Conservation (phyloP, 1,140 invertebrate genomes). For the Olivierus martensii region DNA sequence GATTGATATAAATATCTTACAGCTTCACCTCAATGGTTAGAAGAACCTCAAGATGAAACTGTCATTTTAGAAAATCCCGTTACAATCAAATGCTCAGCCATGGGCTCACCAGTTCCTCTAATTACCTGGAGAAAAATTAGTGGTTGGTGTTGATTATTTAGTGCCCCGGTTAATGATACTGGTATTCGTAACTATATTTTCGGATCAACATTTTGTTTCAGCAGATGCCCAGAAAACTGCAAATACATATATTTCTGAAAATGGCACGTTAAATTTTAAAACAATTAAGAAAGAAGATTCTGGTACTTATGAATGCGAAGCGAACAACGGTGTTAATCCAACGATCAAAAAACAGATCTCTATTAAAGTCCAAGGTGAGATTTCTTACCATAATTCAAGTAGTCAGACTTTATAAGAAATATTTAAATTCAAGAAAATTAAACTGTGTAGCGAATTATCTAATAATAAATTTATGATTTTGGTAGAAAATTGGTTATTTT, state of each 20-base stretch:
- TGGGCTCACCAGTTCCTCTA: slow-evolving; percentile 35
- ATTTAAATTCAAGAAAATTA: no score
- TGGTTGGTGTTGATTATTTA: no score
- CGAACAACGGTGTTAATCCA: slow-evolving; percentile 73
- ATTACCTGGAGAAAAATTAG: slow-evolving; percentile 35
- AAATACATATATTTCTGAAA: not conserved
- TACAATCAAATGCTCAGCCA: slow-evolving; percentile 31
- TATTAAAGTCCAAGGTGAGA: slow-evolving; percentile 12
- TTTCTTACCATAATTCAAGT: no score
- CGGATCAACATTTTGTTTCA: no score
- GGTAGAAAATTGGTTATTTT: no score
- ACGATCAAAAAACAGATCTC: slow-evolving; percentile 28
- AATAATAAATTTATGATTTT: no score
- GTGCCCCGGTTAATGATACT: no score
- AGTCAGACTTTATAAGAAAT: no score
- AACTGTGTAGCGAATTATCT: no score
- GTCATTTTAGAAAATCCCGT: slow-evolving; percentile 30
- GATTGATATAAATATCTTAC: slow-evolving; percentile 4
- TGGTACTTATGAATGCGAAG: slow-evolving; percentile 75
- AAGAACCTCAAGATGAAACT: slow-evolving; percentile 32
- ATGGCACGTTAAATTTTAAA: slow-evolving; percentile 49
- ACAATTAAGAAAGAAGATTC: slow-evolving; percentile 65
- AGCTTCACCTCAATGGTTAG: slow-evolving; percentile 39
- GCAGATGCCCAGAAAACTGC: no score
- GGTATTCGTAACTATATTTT: no score